phyloP scores from a whole-genome alignment of 2,797 vertebrate genomes.

The Trematomus bernacchii region DNA sequence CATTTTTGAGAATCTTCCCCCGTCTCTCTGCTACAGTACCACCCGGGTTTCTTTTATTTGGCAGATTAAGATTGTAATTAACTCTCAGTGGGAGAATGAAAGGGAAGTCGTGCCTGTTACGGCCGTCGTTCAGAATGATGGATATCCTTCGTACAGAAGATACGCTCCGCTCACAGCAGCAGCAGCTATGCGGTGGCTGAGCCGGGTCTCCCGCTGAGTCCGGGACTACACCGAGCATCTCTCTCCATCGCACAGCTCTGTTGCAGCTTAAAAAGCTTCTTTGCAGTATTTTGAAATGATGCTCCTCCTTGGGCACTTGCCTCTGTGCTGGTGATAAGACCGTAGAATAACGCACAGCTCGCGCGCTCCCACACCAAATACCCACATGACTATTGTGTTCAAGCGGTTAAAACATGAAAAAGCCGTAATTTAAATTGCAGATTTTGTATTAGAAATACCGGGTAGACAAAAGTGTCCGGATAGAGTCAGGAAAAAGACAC shows the following conservation, averaged over 20 bases:
- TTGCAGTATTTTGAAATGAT: conserved; percentile 48
- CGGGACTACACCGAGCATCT: conserved; percentile 42
- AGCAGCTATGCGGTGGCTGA: conserved; percentile 52
- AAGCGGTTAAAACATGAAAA: not conserved
- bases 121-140: conserved; percentile 31
- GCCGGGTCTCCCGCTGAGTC: conserved; percentile 63
- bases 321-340: conserved; percentile 17
- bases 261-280: conserved; percentile 28
- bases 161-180: conserved; percentile 18
- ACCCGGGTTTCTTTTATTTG: conserved; percentile 17
- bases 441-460: not conserved
- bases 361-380: conserved; percentile 32
- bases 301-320: conserved; percentile 35
- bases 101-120: conserved; percentile 18
- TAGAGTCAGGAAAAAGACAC: not conserved
- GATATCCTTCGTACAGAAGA: conserved; percentile 23
- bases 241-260: conserved; percentile 25
- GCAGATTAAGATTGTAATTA: conserved; percentile 21
- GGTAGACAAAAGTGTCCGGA: conserved; percentile 40
- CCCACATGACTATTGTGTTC: conserved; percentile 4
- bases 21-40: conserved; percentile 11
- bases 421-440: not conserved
- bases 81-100: conserved; percentile 38
- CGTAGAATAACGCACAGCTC: conserved; percentile 27
- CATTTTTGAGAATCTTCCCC: not conserved